Conservation (phyloP, 1,140 invertebrate genomes). For the Drosophila baimaii region DNA sequence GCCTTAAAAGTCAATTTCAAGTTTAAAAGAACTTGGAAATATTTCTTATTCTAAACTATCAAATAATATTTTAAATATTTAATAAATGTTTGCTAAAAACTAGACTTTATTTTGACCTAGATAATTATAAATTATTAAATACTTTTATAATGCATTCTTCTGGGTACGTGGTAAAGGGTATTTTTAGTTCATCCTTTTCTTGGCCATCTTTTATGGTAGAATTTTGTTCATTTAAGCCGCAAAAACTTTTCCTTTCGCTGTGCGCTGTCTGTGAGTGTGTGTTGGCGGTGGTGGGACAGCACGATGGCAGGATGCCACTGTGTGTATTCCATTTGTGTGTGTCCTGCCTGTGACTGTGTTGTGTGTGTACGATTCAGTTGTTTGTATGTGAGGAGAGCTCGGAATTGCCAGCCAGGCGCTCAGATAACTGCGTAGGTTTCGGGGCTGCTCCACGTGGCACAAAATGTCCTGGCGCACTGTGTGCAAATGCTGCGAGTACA, state of each 20-base stretch:
- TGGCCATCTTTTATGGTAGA: neutral
- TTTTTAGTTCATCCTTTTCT: neutral
- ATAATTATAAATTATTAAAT: neutral
- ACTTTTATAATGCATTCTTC: neutral
- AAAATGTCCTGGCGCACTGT: constrained; percentile 33
- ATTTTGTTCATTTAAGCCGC: constrained; percentile 51
- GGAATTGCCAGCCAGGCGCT: constrained; percentile 65
- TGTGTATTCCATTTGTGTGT: constrained; percentile 14
- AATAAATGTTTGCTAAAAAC: too few species aligned
- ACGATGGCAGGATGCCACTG: neutral
- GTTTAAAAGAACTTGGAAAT: too few species aligned
- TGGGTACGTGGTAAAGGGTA: neutral
- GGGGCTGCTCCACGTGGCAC: constrained; percentile 24
- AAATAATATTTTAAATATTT: neutral
- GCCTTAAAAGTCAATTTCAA: too few species aligned
- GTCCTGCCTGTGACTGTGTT: constrained; percentile 21
- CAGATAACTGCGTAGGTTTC: constrained; percentile 58
- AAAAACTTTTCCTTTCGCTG: constrained; percentile 50
- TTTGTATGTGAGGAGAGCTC: constrained; percentile 57
- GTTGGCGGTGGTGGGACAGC: neutral
- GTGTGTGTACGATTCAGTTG: constrained; percentile 27
- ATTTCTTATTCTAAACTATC: too few species aligned
- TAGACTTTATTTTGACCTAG: too few species aligned
- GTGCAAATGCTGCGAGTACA: constrained; percentile 43
- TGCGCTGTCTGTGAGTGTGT: constrained; percentile 24